Evolutionary conservation across 2,797 vertebrate species (phyloP).

Genomic region (Channallabes apus): DNA sequence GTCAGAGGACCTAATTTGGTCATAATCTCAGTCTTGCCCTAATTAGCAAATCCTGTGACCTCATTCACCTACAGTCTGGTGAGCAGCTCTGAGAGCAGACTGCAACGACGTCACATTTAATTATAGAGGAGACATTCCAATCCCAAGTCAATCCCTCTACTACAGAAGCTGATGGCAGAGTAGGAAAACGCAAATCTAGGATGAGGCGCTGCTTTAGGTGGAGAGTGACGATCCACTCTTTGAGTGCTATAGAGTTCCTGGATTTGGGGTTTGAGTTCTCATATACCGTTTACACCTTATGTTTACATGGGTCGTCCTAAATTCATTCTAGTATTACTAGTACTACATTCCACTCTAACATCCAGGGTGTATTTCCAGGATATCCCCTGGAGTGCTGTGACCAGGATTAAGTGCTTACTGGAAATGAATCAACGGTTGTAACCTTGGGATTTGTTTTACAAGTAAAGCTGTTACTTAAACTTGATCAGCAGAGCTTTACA

Average conservation of each 20-base stretch:
- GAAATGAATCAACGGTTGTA: neutral
- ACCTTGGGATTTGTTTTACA: neutral
- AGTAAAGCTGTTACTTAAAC: neutral
- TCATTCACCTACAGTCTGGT: neutral
- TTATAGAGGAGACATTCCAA: conserved; percentile 42
- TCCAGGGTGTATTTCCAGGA: neutral
- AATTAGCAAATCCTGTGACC: conserved; percentile 59
- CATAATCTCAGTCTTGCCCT: conserved; percentile 60
- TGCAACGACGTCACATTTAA: conserved; percentile 36
- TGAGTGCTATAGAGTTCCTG: no score
- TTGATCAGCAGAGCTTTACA: neutral
- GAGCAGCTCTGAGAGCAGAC: conserved; percentile 15
- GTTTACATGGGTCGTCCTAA: neutral
- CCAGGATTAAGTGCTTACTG: neutral
- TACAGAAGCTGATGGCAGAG: no score
- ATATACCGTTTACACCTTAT: no score
- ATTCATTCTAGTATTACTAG: neutral
- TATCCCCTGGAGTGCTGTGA: neutral
- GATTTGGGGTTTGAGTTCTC: no score
- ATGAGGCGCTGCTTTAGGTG: neutral
- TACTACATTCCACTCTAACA: neutral
- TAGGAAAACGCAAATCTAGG: neutral
- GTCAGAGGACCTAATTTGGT: conserved; percentile 50
- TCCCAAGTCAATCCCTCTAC: conserved; percentile 31
- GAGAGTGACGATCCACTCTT: neutral